Percentiles rank a stretch among this genome's conserved stretches.
phyloP scores from a whole-genome alignment of 2,888 invertebrate species.

The Dorcus hopei region DNA sequence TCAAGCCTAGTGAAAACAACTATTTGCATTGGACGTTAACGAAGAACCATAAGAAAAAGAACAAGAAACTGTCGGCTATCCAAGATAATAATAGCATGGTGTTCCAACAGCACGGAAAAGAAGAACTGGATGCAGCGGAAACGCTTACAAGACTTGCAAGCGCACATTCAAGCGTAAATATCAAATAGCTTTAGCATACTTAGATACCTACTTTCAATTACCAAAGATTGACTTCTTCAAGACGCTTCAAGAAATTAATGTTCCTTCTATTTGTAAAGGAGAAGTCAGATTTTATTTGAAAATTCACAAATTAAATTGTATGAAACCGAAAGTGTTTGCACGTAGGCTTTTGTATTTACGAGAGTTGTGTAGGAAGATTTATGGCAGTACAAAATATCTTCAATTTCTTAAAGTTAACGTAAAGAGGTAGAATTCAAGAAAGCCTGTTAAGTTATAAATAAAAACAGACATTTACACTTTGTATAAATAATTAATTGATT shows the following conservation, averaged over 20 bases:
- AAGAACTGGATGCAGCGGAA: conserved; percentile 74
- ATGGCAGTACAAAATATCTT: not conserved
- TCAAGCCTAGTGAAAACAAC: conserved; percentile 68
- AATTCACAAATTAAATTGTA: too few species aligned
- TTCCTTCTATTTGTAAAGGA: too few species aligned
- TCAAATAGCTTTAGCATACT: not conserved
- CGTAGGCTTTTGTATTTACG: too few species aligned
- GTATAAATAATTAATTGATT: too few species aligned
- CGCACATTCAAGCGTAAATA: conserved; percentile 26
- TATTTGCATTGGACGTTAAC: conserved; percentile 62
- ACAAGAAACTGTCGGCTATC: conserved; percentile 23
- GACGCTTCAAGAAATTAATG: too few species aligned
- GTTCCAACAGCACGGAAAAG: conserved; percentile 57
- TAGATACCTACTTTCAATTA: not conserved
- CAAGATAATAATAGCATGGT: conserved; percentile 13
- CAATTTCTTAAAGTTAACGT: not conserved
- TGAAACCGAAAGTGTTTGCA: too few species aligned
- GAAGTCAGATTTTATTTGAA: too few species aligned
- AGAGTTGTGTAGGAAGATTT: not conserved
- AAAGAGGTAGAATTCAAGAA: not conserved
- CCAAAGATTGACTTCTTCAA: too few species aligned
- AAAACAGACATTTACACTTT: too few species aligned
- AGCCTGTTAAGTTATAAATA: not conserved
- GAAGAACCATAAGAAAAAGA: conserved; percentile 39
- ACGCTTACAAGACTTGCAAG: conserved; percentile 66